These are phyloP conservation scores for Noctua comes DNA, from an alignment of 2,888 invertebrate genomes.

Conservation along the genomic window DNA sequence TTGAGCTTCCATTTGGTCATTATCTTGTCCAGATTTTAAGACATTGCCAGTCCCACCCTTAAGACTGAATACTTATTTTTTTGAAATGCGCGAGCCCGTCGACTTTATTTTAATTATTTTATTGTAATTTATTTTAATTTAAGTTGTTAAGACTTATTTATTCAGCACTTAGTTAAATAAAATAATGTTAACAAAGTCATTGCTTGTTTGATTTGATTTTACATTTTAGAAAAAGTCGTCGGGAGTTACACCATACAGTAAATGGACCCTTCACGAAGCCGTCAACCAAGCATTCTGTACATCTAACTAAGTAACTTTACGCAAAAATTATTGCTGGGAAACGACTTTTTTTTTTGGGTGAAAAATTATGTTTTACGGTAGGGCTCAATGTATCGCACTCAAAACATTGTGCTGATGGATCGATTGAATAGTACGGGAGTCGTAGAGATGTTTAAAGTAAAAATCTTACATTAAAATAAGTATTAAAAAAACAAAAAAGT, in stretches of 20 bases:
- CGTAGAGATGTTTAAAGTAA: no score
- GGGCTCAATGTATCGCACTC: no score
- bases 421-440: no score
- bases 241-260: not conserved
- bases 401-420: no score
- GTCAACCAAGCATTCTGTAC: no score
- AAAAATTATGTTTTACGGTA: no score
- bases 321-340: no score
- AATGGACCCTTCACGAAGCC: no score
- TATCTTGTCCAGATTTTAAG: slow-evolving; percentile 77
- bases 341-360: no score
- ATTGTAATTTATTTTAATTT: slow-evolving; percentile 85
- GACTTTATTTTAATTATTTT: slow-evolving; percentile 82
- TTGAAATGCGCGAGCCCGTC: slow-evolving; percentile 88
- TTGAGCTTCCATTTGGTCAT: slow-evolving; percentile 65
- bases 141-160: slow-evolving; percentile 86
- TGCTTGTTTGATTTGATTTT: slow-evolving; percentile 62
- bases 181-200: slow-evolving; percentile 69
- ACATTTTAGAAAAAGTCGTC: not conserved
- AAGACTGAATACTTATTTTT: slow-evolving; percentile 81
- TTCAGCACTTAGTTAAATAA: slow-evolving; percentile 85
- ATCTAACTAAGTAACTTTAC: no score
- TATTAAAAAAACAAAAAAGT: no score
- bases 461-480: no score
- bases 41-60: slow-evolving; percentile 76